Base-by-base conservation (phyloP, 2,113 vertebrate genomes). In the Megalops atlanticus region DNA sequence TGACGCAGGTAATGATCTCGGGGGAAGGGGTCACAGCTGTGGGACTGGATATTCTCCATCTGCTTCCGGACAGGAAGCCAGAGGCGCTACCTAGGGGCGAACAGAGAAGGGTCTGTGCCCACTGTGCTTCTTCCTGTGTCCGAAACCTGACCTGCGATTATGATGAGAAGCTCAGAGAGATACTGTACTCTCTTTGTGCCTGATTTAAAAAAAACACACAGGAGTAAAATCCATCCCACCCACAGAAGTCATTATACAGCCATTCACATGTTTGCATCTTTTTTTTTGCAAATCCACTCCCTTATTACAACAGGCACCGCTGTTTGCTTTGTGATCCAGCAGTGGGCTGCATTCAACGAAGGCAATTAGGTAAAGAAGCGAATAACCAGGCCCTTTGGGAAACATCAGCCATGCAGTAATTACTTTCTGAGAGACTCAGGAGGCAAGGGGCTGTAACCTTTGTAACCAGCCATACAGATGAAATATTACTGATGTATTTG, bases 41-140 rank as follows among this genome's bases (percentile, higher is more conserved):
- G 18, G 15, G 54, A 40, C 54, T n/a, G 81, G 33, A n/a, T 14
- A 72, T 31, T 54, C 64, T 82, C 68, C 33, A 18, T 54, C 68
- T 27, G 64, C 38, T 43, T 27, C 45, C 81, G 54, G 24, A 70
- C 73, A 81, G 41, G 80, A 76, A 76, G 39, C 27, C 52, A 69
- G 24, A 43, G 79, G 43, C 35, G 8, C n/a, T n/a, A 24, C n/a
- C 45, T 31, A 36, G 49, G 52, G 69, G 54, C 39, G 74, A 72
- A 36, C 27, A 43, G 58, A 12, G 73, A 39, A 18, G 40, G 31
- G 52, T 36, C 58, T 75, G 41, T 36, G n/a, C 38, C 35, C 39
- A 27, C 24, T n/a, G 15, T 7, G 40, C 52, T 40, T n/a, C 73
- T 83, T 70, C 77, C 77, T 40, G 33, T 47, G 16, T 78, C 52